A percentile compares a stretch with the other conserved stretches of the same genome.
Evolutionary conservation across 1,140 invertebrate species (phyloP).

Genomic region (Lysiphlebus fabarum): DNA sequence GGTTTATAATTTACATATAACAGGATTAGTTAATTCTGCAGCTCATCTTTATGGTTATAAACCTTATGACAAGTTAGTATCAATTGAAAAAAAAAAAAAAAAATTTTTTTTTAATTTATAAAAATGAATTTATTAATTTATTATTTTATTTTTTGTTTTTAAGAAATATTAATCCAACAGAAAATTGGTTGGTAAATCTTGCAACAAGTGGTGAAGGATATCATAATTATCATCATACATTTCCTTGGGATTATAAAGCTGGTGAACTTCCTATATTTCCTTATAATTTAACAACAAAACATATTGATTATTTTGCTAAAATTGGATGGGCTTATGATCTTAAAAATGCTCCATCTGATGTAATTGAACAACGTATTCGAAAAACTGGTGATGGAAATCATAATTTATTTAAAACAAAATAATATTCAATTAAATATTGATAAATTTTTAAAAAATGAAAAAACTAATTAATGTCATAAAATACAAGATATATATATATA

Average conservation of each 20-base stretch:
- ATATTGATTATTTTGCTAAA: conserved; percentile 6
- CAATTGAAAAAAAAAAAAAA: background rate
- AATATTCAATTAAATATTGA: too few species aligned
- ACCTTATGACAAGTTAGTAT: conserved; percentile 63
- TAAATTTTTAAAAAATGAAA: too few species aligned
- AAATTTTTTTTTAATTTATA: background rate
- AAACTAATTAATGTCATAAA: too few species aligned
- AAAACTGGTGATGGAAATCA: conserved; percentile 1
- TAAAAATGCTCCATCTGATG: background rate
- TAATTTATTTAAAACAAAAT: too few species aligned
- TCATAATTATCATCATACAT: conserved; percentile 19
- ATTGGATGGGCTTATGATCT: conserved; percentile 15
- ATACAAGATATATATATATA: too few species aligned
- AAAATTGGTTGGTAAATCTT: background rate
- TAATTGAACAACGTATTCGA: background rate
- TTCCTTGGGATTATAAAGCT: conserved; percentile 17
- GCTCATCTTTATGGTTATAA: conserved; percentile 66
- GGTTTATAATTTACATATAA: conserved; percentile 62
- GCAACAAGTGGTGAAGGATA: background rate
- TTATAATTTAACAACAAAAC: background rate
- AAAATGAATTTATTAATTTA: too few species aligned
- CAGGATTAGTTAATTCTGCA: conserved; percentile 70
- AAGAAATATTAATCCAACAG: conserved; percentile 1
- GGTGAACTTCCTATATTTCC: background rate
- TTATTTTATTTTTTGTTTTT: background rate